Evolutionary conservation across 1,140 invertebrate species (phyloP).

Genomic region (Hyphantria cunea): DNA sequence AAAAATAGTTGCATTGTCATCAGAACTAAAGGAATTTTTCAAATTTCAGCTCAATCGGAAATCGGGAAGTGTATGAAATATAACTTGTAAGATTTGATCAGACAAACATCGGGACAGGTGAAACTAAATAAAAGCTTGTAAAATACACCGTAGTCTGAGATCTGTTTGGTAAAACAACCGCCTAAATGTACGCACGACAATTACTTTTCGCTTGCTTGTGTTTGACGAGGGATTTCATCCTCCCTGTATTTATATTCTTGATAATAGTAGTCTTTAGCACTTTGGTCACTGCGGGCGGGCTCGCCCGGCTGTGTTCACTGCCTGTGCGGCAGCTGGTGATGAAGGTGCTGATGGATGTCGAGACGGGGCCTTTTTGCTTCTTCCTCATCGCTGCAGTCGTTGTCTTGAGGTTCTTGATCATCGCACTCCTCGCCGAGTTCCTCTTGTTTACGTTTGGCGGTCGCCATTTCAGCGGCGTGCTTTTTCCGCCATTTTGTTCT

Average conservation of each 20-base stretch:
- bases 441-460: conserved; percentile 97
- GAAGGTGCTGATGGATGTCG: conserved; percentile 64
- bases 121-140: no score
- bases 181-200: no score
- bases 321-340: conserved; percentile 56
- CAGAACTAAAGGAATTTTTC: no score
- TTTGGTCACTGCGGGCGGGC: conserved; percentile 18
- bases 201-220: no score
- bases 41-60: no score
- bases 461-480: conserved; percentile 99
- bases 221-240: conserved; percentile 54
- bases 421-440: conserved; percentile 89
- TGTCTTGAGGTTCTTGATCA: conserved; percentile 70
- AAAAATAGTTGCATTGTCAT: no score
- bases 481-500: conserved; percentile 99
- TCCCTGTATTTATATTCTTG: conserved; percentile 42
- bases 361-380: conserved; percentile 76
- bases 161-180: no score
- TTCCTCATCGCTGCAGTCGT: conserved; percentile 77
- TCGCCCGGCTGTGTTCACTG: conserved; percentile 63
- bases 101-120: no score
- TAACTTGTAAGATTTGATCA: no score
- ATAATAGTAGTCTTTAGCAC: conserved; percentile 37
- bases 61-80: no score
- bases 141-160: no score